Base-by-base conservation (phyloP, 2,113 vertebrate genomes). In the Atherinomorus stipes region DNA sequence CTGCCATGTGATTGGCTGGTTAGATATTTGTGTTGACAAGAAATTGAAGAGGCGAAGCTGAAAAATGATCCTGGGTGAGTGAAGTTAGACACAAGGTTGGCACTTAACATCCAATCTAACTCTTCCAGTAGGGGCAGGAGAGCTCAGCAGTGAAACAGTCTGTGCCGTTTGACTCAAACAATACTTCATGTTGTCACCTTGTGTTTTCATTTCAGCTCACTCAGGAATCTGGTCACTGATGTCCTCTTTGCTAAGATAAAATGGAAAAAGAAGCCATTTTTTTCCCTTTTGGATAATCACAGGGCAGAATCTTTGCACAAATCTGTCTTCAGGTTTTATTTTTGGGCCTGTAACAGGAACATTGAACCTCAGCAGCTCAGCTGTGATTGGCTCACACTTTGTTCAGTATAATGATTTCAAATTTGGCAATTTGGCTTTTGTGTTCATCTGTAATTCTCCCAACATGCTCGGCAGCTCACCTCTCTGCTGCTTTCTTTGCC, bases 401-500 rank as follows among this genome's bases (percentile, higher is more conserved):
- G 38, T 21, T 54, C 11, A 63, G 7, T 44, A 73, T 49, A 40
- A 40, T 40, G 11, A 40, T 15, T 12, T 60, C 58, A 72, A 60
- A 19, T 1, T 21, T 10, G 40, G 2, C 37, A 47, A 0, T 57
- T 34, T 62, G 71, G 31, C 22, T 49, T 31, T 64, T 60, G 76
- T 63, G 23, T 22, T 26, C n/a, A 34, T 34, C 5, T 53, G 21
- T 34, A 4, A 9, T 9, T 34, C 28, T 9, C 9, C 31, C 31
- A 34, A 1, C 31, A 34, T 34, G 31, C 28, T 50, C 42, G 21
- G n/a, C 47, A 50, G 23, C 77, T 52, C 80, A 65, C 45, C 67
- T 77, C 73, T 74, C 28, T 40, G 73, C 60, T 25, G 28, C 62
- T 54, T 77, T 44, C 70, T 49, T 37, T 25, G 8, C 65, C 22